These are phyloP conservation scores for Antheraea yamamai DNA, from an alignment of 2,888 invertebrate species.

Conservation along the genomic window DNA sequence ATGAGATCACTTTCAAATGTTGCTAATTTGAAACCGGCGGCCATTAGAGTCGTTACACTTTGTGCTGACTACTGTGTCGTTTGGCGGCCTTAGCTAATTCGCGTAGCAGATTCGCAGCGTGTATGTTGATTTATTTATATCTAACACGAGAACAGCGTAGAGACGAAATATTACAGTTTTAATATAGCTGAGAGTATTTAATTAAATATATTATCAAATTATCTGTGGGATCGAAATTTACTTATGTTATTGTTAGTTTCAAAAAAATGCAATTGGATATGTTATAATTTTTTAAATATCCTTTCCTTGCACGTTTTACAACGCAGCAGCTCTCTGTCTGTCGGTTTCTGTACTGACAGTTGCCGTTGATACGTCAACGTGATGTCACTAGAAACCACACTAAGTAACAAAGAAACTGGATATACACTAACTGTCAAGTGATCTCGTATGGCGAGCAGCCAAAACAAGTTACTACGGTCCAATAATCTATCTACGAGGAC, in stretches of 20 bases:
- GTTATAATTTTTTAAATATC: too few relatives aligned
- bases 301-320: too few relatives aligned
- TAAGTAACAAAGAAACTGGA: neutral
- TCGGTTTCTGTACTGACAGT: too few relatives aligned
- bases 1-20: constrained; percentile 74
- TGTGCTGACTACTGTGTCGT: constrained; percentile 14
- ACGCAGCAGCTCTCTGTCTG: too few relatives aligned
- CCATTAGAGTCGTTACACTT: constrained; percentile 53
- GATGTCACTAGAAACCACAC: too few relatives aligned
- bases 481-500: neutral
- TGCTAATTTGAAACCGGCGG: constrained; percentile 64
- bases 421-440: neutral
- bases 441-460: neutral
- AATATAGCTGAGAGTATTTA: neutral
- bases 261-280: neutral
- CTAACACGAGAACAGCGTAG: neutral
- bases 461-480: constrained; percentile 1
- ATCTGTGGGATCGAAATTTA: neutral
- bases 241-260: neutral
- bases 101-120: constrained; percentile 8
- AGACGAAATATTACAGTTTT: neutral
- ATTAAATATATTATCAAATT: neutral
- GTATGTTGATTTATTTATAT: constrained; percentile 3
- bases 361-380: too few relatives aligned
- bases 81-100: constrained; percentile 8